These are phyloP conservation scores for Phymorhynchus buccinoides DNA, from an alignment of 1,140 invertebrate genomes.

Conservation along the genomic window DNA sequence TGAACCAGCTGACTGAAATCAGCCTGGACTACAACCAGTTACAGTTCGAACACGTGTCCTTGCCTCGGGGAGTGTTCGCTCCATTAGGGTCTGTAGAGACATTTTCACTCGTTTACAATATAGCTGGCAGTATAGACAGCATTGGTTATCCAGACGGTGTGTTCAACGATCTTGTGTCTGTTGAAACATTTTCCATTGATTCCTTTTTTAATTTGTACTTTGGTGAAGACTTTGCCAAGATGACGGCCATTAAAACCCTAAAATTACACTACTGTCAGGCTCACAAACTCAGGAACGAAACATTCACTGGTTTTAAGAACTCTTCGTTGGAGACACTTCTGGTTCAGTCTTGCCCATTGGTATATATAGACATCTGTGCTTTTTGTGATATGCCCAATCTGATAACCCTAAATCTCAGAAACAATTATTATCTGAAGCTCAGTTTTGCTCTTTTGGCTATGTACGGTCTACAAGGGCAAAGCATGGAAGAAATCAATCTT, in stretches of 20 bases:
- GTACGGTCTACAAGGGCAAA: neutral
- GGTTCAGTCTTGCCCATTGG: neutral
- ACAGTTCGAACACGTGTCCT: neutral
- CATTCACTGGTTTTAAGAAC: neutral
- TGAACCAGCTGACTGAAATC: neutral
- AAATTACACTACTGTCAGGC: neutral
- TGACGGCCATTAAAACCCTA: neutral
- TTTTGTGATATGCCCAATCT: slow-evolving; percentile 6
- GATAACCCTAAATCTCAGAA: neutral
- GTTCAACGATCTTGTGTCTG: neutral
- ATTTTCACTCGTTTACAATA: neutral
- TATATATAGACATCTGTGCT: neutral
- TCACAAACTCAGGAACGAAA: neutral
- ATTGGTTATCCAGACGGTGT: neutral
- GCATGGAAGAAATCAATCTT: neutral
- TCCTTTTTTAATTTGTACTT: neutral
- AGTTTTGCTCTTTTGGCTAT: neutral
- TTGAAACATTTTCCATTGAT: neutral
- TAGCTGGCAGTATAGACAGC: too few species aligned
- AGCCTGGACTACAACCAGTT: slow-evolving; percentile 4
- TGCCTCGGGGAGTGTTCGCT: neutral
- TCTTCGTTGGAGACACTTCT: neutral
- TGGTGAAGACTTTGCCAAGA: neutral
- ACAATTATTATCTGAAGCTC: neutral
- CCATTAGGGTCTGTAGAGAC: neutral